Evolutionary conservation across 37 sponge, comb jelly and placozoan species (phyloP).

Genomic region (Lycopodina hypogea): DNA sequence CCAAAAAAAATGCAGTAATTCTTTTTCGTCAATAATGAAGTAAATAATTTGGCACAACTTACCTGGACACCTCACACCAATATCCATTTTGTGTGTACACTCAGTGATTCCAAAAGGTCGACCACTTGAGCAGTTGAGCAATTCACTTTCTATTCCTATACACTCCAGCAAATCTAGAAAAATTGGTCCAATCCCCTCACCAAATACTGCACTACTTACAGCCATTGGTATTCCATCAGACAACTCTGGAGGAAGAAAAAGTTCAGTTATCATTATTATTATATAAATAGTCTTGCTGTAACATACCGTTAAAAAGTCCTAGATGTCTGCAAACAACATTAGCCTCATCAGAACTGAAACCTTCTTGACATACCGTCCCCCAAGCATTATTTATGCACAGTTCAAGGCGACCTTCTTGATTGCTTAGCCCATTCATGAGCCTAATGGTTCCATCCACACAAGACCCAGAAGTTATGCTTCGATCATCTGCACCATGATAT

Average conservation of each 20-base stretch:
- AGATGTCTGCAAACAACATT: slow-evolving; percentile 31
- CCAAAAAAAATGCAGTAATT: not conserved
- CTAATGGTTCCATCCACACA: slow-evolving; percentile 24
- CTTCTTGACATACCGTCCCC: slow-evolving; percentile 41
- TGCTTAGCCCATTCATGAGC: slow-evolving; percentile 12
- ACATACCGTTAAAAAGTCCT: slow-evolving; percentile 5
- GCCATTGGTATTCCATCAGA: not conserved
- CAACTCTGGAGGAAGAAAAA: too few relatives aligned
- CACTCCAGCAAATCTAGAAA: slow-evolving; percentile 27
- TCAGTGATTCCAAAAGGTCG: not conserved
- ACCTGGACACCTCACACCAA: slow-evolving; percentile 48
- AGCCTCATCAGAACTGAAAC: slow-evolving; percentile 28
- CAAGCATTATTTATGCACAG: slow-evolving; percentile 51
- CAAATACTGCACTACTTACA: slow-evolving; percentile 6
- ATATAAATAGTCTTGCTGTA: not conserved
- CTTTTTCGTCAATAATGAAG: not conserved
- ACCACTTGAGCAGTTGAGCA: not conserved
- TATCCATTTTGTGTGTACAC: slow-evolving; percentile 27
- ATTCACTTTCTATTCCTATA: not conserved
- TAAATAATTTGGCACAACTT: not conserved
- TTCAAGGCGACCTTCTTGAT: slow-evolving; percentile 41
- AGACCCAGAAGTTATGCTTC: not conserved
- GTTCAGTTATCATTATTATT: too few relatives aligned
- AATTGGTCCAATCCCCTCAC: slow-evolving; percentile 32
- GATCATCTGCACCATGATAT: not conserved